Conservation (phyloP, 1,140 invertebrate genomes). For the Coboldia fuscipes region DNA sequence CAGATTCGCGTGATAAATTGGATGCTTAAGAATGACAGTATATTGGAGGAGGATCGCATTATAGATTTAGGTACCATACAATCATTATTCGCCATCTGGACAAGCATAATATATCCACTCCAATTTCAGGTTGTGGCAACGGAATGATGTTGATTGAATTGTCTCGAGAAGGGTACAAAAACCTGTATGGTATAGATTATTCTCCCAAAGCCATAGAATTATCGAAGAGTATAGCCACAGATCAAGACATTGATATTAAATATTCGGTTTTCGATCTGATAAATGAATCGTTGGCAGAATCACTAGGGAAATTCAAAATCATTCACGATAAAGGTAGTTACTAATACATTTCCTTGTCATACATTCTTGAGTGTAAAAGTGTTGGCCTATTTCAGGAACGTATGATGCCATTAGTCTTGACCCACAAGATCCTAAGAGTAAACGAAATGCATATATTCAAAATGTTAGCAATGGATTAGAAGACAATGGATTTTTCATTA, state of each 20-base stretch:
- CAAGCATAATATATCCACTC: not conserved
- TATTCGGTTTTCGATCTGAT: constrained; percentile 25
- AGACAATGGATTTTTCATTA: constrained; percentile 42
- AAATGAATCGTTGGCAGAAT: constrained; percentile 4
- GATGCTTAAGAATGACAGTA: constrained; percentile 23
- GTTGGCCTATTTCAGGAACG: constrained; percentile 88
- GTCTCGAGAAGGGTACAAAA: constrained; percentile 44
- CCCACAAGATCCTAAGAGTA: constrained; percentile 37
- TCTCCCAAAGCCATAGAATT: constrained; percentile 54
- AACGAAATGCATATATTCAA: constrained; percentile 41
- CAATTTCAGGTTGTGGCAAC: constrained; percentile 66
- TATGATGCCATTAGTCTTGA: constrained; percentile 78
- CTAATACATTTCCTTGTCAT: not conserved
- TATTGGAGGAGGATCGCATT: constrained; percentile 25
- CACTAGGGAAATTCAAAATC: constrained; percentile 31
- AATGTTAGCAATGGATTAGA: constrained; percentile 36
- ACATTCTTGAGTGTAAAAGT: no score
- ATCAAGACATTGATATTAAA: constrained; percentile 28
- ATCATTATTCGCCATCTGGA: not conserved
- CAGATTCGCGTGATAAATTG: constrained; percentile 50
- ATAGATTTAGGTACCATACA: constrained; percentile 32
- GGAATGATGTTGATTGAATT: constrained; percentile 64
- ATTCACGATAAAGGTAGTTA: constrained; percentile 70
- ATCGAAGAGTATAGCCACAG: constrained; percentile 37
- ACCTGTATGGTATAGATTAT: constrained; percentile 69